Conservation (phyloP, 2,888 invertebrate genomes). For the Glaucopsyche alexis region DNA sequence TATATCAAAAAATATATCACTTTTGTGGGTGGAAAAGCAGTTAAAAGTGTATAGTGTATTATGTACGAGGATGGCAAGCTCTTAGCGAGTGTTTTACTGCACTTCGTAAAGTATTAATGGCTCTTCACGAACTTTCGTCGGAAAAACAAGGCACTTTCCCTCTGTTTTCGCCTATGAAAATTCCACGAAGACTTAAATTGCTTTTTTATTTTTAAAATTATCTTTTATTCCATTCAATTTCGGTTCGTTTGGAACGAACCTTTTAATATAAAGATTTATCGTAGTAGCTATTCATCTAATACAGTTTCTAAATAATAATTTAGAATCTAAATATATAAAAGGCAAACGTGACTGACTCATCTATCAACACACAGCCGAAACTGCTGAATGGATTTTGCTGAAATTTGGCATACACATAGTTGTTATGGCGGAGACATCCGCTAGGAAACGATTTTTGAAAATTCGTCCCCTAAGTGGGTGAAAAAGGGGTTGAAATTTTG, state of each 20-base stretch:
- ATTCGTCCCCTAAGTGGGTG: too few species aligned
- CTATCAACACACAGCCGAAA: too few species aligned
- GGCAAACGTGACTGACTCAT: too few species aligned
- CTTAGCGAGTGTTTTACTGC: conserved; percentile 58
- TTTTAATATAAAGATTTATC: not conserved
- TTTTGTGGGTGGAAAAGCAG: conserved; percentile 1
- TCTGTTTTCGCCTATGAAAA: conserved; percentile 25
- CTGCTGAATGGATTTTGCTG: too few species aligned
- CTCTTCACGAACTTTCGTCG: conserved; percentile 55
- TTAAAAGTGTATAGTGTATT: conserved; percentile 29
- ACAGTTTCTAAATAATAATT: too few species aligned
- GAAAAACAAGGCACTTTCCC: conserved; percentile 43
- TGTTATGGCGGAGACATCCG: too few species aligned
- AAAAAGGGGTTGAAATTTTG: too few species aligned
- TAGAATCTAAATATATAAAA: too few species aligned
- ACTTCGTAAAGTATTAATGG: conserved; percentile 63
- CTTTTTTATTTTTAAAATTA: conserved; percentile 15
- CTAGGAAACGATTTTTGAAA: too few species aligned
- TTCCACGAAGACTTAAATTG: conserved; percentile 13
- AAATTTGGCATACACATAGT: too few species aligned
- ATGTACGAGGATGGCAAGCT: conserved; percentile 45
- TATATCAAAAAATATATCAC: not conserved
- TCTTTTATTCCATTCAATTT: conserved; percentile 8
- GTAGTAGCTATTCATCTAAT: too few species aligned
- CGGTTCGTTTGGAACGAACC: not conserved